Evolutionary conservation across 2,888 invertebrate genomes (phyloP).

Genomic region (Tiliacea citrago): DNA sequence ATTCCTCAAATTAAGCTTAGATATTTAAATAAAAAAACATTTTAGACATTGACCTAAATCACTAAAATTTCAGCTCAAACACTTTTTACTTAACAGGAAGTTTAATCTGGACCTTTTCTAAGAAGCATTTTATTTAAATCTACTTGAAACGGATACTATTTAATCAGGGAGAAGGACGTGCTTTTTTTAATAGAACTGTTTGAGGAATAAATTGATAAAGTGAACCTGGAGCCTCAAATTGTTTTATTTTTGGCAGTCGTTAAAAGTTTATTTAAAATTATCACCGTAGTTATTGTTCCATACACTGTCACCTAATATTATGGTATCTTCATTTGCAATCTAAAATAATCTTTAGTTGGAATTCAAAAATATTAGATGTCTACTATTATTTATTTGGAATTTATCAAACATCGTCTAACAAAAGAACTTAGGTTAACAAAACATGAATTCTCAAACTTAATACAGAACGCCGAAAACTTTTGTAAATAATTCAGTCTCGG

Average conservation of each 20-base stretch:
- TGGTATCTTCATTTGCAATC: background rate
- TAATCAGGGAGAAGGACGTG: conserved; percentile 12
- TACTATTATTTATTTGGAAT: background rate
- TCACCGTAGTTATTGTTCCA: background rate
- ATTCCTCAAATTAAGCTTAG: background rate
- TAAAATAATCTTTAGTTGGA: background rate
- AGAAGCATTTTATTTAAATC: conserved; percentile 37
- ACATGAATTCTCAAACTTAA: conserved; percentile 17
- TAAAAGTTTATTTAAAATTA: background rate
- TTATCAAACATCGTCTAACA: background rate
- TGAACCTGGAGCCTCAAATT: background rate
- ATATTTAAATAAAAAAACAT: background rate
- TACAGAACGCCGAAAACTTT: conserved; percentile 26
- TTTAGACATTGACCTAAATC: background rate
- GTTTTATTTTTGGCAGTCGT: background rate
- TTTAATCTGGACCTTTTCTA: conserved; percentile 19
- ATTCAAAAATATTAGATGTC: background rate
- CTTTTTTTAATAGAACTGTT: conserved; percentile 11
- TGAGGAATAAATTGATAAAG: conserved; percentile 24
- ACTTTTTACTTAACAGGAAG: conserved; percentile 24
- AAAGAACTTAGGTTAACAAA: conserved; percentile 15
- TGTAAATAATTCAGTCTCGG: conserved; percentile 35
- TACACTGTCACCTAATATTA: background rate
- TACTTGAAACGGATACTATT: conserved; percentile 20
- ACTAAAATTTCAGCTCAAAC: background rate